Conservation (phyloP, 2,113 vertebrate genomes). For the Myotis yumanensis region DNA sequence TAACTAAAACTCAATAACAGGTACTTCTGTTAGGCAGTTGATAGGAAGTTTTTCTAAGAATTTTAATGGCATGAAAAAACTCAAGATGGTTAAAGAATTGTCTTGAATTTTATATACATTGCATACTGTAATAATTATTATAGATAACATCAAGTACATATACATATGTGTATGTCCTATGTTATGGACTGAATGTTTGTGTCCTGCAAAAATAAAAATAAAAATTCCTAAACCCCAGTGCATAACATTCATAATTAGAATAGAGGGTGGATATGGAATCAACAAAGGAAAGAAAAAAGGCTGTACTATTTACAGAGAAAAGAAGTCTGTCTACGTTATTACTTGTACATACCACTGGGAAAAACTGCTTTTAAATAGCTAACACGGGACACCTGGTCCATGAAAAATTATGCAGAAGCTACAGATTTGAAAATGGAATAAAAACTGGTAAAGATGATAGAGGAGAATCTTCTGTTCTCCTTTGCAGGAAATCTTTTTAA, state of each 20-base stretch:
- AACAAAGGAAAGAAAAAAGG: neutral
- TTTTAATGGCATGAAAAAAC: neutral
- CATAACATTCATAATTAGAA: neutral
- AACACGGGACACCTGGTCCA: neutral
- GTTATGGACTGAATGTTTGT: neutral
- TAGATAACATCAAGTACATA: neutral
- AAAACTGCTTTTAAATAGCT: neutral
- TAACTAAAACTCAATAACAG: conserved; percentile 13
- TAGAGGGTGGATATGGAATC: neutral
- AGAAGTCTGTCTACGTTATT: neutral
- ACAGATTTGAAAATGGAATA: neutral
- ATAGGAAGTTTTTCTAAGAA: neutral
- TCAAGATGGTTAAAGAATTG: neutral
- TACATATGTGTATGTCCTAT: neutral
- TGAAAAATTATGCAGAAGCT: neutral
- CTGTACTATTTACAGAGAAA: neutral
- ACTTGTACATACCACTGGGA: neutral
- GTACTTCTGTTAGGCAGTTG: neutral
- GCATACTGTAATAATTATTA: neutral
- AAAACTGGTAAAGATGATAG: neutral
- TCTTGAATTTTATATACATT: neutral
- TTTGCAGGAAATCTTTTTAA: neutral
- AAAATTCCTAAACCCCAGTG: neutral
- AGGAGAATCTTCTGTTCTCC: neutral
- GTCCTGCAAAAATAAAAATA: neutral